Base-by-base conservation (phyloP, 1,140 invertebrate genomes). In the Drosophila takahashii region DNA sequence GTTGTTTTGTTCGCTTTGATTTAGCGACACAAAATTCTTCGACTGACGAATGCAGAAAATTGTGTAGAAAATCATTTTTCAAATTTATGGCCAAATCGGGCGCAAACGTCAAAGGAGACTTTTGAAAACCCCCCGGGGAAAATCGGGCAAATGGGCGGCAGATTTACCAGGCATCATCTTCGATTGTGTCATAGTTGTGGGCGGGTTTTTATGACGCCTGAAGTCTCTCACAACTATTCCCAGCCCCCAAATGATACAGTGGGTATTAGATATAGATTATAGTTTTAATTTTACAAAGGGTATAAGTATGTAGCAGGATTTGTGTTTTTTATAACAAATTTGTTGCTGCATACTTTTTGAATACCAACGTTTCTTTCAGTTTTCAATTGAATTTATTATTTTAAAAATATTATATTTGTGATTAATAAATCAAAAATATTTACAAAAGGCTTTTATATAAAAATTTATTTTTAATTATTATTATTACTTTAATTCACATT, bases 71-170 rank as follows among this genome's bases (percentile, higher is more conserved):
- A 77, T 72, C 52, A 61, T 80, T 79, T 87, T 77, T 84, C n/a
- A 87, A 87, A 87, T 87, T 83, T 87, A 89, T 87, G 70, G 84
- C 83, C 83, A 87, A 87, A 87, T 89, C 83, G 84, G 84, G 84
- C 78, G 56, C 78, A 86, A 81, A 84, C 67, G 72, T 89, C 77
- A 80, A 80, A 61, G 22, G 22, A 74, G 54, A 53, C 18, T 39
- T 36, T 57, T 16, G 26, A 18, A 18, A 7, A n/a, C 34, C 42
- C 32, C 41, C 10, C 4, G 22, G 45, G 27, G 18, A 42, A 64
- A 54, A 75, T 73, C 9, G 18, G 37, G 34, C 32, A 10, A 53
- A 74, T 62, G 34, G 65, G 45, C 27, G 48, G 54, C 37, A 48
- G 50, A 70, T 70, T 39, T 39, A 70, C 66, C 41, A 44, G 34